These are phyloP conservation scores for Vollenhovia emeryi DNA, from an alignment of 1,140 invertebrate species.

Conservation along the genomic window DNA sequence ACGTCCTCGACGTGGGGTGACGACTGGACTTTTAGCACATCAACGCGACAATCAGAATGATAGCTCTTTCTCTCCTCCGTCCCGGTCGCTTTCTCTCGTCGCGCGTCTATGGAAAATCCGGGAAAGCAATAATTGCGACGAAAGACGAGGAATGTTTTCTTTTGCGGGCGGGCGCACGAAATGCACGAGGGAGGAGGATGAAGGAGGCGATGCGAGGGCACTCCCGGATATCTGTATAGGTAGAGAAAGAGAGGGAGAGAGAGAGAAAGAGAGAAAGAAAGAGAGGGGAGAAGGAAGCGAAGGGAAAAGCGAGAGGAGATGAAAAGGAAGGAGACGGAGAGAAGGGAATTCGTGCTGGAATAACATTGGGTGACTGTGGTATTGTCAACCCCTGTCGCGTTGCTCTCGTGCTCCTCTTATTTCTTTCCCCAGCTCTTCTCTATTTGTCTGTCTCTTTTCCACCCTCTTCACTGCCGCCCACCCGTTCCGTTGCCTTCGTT, in stretches of 20 bases:
- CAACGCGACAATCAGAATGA: conserved; percentile 47
- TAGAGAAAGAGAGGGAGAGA: conserved; percentile 14
- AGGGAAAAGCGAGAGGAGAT: background rate
- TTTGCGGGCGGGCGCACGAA: conserved; percentile 69
- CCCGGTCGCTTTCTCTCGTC: conserved; percentile 35
- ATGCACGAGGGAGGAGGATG: background rate
- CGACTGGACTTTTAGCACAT: conserved; percentile 48
- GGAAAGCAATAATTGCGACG: conserved; percentile 77
- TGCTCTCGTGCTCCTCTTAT: conserved; percentile 73
- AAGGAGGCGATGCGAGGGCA: too few species aligned
- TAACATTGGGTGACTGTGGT: conserved; percentile 83
- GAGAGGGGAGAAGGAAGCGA: conserved; percentile 9
- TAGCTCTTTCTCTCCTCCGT: conserved; percentile 28
- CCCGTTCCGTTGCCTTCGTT: conserved; percentile 1
- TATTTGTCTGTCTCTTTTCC: conserved; percentile 27
- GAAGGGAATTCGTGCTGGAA: conserved; percentile 79
- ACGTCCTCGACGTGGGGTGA: conserved; percentile 5
- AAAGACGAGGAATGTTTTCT: conserved; percentile 77
- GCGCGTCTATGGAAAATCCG: conserved; percentile 69
- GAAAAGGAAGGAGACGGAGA: conserved; percentile 57
- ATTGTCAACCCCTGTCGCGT: conserved; percentile 81
- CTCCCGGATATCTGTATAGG: conserved; percentile 39
- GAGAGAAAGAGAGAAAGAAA: conserved; percentile 12
- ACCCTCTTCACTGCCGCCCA: conserved; percentile 43
- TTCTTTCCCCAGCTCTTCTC: conserved; percentile 70